Evolutionary conservation across 2,888 invertebrate genomes (phyloP), one percentile per base, ranked within the genome.

Genomic region (Protonemura montana): DNA sequence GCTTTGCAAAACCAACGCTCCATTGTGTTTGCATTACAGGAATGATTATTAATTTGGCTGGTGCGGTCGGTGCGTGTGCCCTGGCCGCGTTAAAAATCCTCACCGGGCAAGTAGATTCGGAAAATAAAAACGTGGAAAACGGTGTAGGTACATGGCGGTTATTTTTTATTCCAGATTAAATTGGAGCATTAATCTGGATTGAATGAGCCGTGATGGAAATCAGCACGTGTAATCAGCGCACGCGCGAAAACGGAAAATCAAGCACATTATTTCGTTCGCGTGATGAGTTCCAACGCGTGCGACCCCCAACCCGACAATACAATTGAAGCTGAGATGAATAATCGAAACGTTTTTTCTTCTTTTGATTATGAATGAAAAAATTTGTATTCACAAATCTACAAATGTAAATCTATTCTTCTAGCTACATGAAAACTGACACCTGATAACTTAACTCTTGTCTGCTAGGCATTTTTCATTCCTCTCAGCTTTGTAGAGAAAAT

Each of bases 161-260:
- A 35, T 35, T 59, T 59, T 59, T 16, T 59, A 21, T 59, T 59
- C 59, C 21, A 59, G 59, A 59, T 59, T 59, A 59, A 59, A 59
- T 59, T 59, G 59, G 59, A 3, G 59, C 59, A 59, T 59, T 59
- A 59, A 59, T 59, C 59, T 59, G 59, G 59, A 59, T 59, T 59
- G 59, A 59, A 59, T 59, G 59, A 21, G 59, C 59, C 21, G 35
- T 35, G 59, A 59, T 59, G 59, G 59, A 21, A 21, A 59, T 21
- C 59, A 21, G 21, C 59, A 59, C 21, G 35, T 41, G 41, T 59
- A 59, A 59, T 59, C 59, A 59, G 13, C 13, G 59, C 59, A 59
- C 59, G 59, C 21, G 59, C 21, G 59, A 59, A 59, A 16, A 59
- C 59, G 13, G 59, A 59, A 59, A 59, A 35, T 35, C 21, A 13